Base-by-base conservation (phyloP, 2,113 vertebrate genomes). In the Hipposideros armiger region DNA sequence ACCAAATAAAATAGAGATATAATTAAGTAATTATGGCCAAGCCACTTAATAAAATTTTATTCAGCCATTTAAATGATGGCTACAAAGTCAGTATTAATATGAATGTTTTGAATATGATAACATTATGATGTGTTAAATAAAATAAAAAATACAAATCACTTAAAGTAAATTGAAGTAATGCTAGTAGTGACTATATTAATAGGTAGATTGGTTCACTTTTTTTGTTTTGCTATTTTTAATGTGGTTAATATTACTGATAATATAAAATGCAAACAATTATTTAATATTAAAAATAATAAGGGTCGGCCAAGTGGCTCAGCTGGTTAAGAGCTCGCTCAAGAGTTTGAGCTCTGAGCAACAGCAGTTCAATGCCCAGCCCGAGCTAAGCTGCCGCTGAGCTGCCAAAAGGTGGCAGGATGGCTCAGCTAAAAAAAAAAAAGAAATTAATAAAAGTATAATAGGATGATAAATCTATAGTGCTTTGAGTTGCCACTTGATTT, bases 161-260 rank as follows among this genome's bases (percentile, higher is more conserved):
- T 87, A 84, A 82, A 92, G 52, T 92, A 50, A 83, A 86, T 42
- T 92, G 26, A 91, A 95, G 15, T 78, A 77, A 72, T 83, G 76
- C 73, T 78, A 60, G 13, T 85, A 69, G 24, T 95, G 19, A 30
- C 30, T 85, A 6, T 80, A 47, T 87, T 94, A 94, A 66, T 85
- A n/a, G 52, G 40, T 87, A 88, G 50, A 22, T 52, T 90, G 47
- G 42, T 66, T 74, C 36, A 4, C 36, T 91, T 76, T 66, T 60
- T 77, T 26, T n/a, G 5, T 62, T 93, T 45, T 42, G 52, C 64
- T 45, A 42, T 87, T 84, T 56, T 66, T 62, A 58, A 72, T 58
- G 74, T 94, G 24, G 4, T 66, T 94, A 77, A 54, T 83, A 62
- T 36, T 88, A 52, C 50, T 78, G 36, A 89, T 74, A 95, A 73